A percentile compares a stretch with the other conserved stretches of the same genome.
Conservation (phyloP, 2,113 vertebrate species). For the Verasper variegatus region DNA sequence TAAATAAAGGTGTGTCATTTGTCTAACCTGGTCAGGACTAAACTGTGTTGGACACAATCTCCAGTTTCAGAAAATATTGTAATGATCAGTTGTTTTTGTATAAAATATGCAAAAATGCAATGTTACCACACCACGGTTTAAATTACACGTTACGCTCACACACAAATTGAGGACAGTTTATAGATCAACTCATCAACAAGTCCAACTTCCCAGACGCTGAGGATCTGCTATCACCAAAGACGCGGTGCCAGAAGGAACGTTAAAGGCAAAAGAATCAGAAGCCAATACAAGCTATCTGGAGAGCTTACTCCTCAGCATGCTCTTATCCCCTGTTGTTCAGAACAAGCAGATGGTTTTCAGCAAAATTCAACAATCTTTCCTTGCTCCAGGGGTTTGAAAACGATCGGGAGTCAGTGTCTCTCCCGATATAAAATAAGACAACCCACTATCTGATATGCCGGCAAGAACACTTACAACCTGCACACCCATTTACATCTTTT, state of each 20-base stretch:
- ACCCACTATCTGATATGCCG: constrained; percentile 35
- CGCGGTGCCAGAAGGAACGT: constrained; percentile 70
- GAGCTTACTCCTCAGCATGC: constrained; percentile 66
- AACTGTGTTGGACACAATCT: neutral
- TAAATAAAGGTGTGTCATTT: constrained; percentile 59
- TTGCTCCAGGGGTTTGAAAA: constrained; percentile 73
- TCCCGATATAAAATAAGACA: constrained; percentile 59
- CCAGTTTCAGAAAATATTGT: neutral
- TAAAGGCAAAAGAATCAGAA: constrained; percentile 74
- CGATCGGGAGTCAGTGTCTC: constrained; percentile 57
- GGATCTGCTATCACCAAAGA: constrained; percentile 63
- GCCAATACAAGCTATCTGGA: constrained; percentile 64
- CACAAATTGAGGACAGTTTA: constrained; percentile 41
- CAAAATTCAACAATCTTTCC: constrained; percentile 68
- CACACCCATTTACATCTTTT: constrained; percentile 8
- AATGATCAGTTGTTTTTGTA: neutral
- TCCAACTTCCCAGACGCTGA: constrained; percentile 37
- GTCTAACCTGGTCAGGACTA: constrained; percentile 13
- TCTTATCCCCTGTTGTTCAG: constrained; percentile 72
- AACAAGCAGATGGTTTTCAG: constrained; percentile 75
- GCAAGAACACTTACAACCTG: constrained; percentile 29
- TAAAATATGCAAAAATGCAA: constrained; percentile 17
- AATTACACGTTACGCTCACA: constrained; percentile 21
- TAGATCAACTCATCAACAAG: constrained; percentile 56
- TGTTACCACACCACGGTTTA: neutral